phyloP scores from a whole-genome alignment of 30 jellyfish, hydroid and myxozoan species.

The Turritopsis dohrnii region DNA sequence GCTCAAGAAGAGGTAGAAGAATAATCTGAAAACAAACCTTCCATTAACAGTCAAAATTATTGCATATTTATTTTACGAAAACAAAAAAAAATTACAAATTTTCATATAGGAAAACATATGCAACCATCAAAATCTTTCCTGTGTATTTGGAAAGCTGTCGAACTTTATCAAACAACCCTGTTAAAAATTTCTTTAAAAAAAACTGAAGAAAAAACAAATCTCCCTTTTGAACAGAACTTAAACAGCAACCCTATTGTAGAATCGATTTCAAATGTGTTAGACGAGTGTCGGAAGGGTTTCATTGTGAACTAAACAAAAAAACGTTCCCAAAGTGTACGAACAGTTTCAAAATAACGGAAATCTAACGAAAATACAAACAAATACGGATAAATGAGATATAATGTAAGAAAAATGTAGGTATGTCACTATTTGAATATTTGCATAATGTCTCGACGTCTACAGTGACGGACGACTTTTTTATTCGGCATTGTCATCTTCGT shows the following conservation, averaged over 20 bases:
- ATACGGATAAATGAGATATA: neutral
- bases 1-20: too few species aligned
- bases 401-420: neutral
- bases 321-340: neutral
- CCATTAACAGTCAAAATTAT: neutral
- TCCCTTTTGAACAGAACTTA: neutral
- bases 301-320: neutral
- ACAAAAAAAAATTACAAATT: neutral
- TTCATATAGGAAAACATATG: too few species aligned
- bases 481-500: conserved; percentile 74
- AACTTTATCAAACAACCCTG: neutral
- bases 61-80: neutral
- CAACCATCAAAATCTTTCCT: too few species aligned
- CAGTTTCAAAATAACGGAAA: neutral
- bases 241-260: too few species aligned
- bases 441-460: neutral
- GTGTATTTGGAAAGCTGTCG: too few species aligned
- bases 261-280: too few species aligned
- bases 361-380: neutral
- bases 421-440: neutral
- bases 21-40: too few species aligned
- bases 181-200: neutral
- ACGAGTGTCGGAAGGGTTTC: too few species aligned
- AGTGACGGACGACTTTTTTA: conserved; percentile 30
- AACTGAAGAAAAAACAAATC: neutral